Percentiles rank a stretch among this genome's conserved stretches.
Evolutionary conservation across 2,113 vertebrate species (phyloP).

Genomic region (Albula goreensis): DNA sequence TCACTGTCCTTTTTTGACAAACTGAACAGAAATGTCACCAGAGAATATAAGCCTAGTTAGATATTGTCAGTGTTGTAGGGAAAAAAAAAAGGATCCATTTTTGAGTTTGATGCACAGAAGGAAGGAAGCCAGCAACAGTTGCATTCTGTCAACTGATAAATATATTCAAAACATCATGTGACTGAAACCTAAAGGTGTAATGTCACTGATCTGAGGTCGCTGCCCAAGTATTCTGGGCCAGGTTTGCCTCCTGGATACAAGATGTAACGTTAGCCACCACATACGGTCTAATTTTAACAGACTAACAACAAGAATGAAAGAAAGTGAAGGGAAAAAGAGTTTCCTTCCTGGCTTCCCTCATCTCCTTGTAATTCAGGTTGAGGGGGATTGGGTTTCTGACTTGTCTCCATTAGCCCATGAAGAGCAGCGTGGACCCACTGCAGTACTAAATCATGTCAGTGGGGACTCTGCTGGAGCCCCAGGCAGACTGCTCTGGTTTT

Average conservation of each 20-base stretch:
- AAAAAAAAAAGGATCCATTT: no score
- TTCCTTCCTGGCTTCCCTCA: not conserved
- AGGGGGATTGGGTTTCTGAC: not conserved
- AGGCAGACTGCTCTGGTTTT: not conserved
- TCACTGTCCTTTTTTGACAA: not conserved
- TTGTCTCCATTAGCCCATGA: not conserved
- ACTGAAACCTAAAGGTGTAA: not conserved
- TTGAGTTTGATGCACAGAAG: no score
- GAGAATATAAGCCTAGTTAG: no score
- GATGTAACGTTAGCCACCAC: not conserved
- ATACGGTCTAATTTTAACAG: not conserved
- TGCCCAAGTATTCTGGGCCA: not conserved
- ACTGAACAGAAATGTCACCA: no score
- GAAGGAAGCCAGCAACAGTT: no score
- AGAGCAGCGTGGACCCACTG: not conserved
- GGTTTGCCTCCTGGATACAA: not conserved
- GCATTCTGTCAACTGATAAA: no score
- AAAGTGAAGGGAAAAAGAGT: not conserved
- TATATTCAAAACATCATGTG: no score
- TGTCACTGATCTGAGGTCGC: not conserved
- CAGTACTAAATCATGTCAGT: conserved; percentile 11
- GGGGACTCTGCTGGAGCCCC: not conserved
- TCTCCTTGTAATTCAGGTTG: conserved; percentile 6
- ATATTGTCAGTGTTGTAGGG: no score
- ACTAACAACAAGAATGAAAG: not conserved